Evolutionary conservation across 2,797 vertebrate genomes (phyloP), one percentile per base, ranked within the genome.

Genomic region (Rousettus madagascariensis): DNA sequence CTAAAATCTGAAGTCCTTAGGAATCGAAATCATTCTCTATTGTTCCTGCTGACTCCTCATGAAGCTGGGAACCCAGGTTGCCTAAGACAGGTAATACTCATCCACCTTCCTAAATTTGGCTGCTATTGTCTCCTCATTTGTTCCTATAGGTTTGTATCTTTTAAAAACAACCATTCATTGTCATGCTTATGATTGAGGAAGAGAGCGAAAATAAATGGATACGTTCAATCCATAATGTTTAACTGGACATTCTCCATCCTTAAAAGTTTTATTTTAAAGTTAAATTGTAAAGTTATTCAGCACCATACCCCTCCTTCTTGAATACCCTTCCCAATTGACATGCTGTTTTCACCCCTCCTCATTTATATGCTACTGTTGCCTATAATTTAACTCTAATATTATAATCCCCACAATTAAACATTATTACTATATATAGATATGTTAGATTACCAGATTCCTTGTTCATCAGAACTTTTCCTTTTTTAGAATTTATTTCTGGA

Each of bases 341-440:
- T 30, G 66, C 4, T 55, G 49, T 61, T 57, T 49, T 53, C 9
- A 77, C 9, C 13, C 8, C 16, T 84, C 19, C 19, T 26, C 49
- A 79, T 51, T 51, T 86, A 69, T 28, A 63, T 71, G 20, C 38
- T 66, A 22, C n/a, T 86, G 3, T 16, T 63, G 33, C 38, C 55
- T 78, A 28, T 66, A 86, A 68, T 82, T 95, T 95, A 91, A 57
- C 71, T 77, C 65, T 26, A 66, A 46, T 16, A 13, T 61, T 80
- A 86, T 30, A 82, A 91, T 86, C 22, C 36, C 30, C 74, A 65
- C 59, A 93, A 71, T 84, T 90, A 88, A 95, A 59, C 3, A 19
- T 26, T 38, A 85, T 33, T 68, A 22, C 59, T 89, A 78, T 63
- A 89, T 28, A 79, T 22, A 78, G 43, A 46, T 63, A 30, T 49